Evolutionary conservation across 2,113 vertebrate genomes (phyloP).

Genomic region (Colinus virginianus): DNA sequence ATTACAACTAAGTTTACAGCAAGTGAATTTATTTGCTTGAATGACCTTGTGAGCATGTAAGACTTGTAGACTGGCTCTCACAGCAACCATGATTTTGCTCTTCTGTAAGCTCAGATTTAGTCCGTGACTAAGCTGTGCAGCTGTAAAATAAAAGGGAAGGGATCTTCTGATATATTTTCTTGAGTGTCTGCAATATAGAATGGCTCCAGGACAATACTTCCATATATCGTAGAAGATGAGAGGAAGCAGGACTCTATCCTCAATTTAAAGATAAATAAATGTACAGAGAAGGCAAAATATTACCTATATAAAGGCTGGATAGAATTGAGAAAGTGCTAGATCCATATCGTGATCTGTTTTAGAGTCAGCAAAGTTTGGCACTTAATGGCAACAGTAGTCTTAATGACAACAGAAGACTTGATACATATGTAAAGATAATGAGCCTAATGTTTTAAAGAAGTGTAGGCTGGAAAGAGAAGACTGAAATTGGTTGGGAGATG

Average conservation of each 20-base stretch:
- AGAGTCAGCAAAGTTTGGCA: not conserved
- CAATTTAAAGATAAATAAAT: not conserved
- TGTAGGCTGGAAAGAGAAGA: not conserved
- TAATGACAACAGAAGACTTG: not conserved
- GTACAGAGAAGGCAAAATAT: not conserved
- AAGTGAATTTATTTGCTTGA: not conserved
- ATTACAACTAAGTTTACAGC: not conserved
- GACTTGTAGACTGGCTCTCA: not conserved
- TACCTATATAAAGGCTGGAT: not conserved
- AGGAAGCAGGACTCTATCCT: not conserved
- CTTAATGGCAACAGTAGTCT: not conserved
- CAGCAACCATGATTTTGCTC: not conserved
- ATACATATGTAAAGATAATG: not conserved
- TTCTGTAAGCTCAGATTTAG: not conserved
- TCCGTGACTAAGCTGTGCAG: not conserved
- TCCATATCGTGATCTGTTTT: not conserved
- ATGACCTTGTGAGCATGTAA: not conserved
- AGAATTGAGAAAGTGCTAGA: not conserved
- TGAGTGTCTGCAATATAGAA: not conserved
- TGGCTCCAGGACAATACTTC: not conserved
- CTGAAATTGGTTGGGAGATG: not conserved
- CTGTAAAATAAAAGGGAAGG: not conserved
- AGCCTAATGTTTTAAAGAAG: not conserved
- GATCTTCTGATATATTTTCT: not conserved
- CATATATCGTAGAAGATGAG: not conserved